Evolutionary conservation across 2,888 invertebrate species (phyloP).

Genomic region (Synanthedon vespiformis): DNA sequence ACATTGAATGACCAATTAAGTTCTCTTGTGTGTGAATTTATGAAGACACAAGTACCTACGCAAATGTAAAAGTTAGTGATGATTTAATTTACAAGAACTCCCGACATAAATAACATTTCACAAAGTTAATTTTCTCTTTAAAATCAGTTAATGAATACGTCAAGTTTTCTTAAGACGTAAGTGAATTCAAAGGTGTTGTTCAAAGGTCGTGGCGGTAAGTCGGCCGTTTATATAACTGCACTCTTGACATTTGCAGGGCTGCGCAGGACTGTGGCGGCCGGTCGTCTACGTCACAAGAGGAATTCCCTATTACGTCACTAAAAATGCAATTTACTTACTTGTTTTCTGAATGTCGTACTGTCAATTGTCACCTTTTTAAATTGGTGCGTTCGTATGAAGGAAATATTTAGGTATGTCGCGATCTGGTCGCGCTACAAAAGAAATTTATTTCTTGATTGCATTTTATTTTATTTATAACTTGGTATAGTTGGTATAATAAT

Average conservation of each 20-base stretch:
- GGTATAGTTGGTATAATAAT: too few species aligned
- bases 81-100: too few species aligned
- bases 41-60: too few species aligned
- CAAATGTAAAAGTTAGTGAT: too few species aligned
- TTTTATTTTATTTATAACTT: too few species aligned
- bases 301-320: constrained; percentile 49
- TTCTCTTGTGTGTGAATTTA: too few species aligned
- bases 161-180: constrained; percentile 38
- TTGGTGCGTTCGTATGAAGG: neutral
- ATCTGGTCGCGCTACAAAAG: neutral
- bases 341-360: neutral
- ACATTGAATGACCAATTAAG: too few species aligned
- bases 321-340: neutral
- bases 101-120: too few species aligned
- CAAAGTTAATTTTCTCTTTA: too few species aligned
- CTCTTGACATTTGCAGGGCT: constrained; percentile 52
- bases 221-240: constrained; percentile 38
- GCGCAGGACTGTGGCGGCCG: constrained; percentile 21
- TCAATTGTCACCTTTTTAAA: neutral
- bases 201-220: constrained; percentile 37
- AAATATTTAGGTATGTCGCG: neutral
- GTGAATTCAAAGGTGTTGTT: constrained; percentile 44
- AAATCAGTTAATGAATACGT: neutral
- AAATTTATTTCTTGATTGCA: neutral
- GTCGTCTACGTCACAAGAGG: constrained; percentile 17